These are phyloP conservation scores for Pyrocoelia pectoralis DNA, from an alignment of 2,888 invertebrate species.

Conservation along the genomic window DNA sequence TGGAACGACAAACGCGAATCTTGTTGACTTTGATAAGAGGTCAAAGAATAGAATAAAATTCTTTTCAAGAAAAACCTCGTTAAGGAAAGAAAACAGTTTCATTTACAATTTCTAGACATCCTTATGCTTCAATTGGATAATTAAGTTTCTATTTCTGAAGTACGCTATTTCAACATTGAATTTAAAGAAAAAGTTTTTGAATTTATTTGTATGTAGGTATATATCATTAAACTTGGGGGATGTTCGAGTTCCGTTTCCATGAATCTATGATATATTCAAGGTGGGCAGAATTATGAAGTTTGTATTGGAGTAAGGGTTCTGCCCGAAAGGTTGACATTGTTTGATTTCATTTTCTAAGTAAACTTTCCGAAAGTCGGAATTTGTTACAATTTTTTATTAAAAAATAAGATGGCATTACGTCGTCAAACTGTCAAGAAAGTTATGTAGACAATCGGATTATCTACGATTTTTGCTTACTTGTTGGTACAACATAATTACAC, in stretches of 20 bases:
- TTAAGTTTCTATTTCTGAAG: not conserved
- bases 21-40: slow-evolving; percentile 23
- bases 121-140: not conserved
- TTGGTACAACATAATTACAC: too few species aligned
- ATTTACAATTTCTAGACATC: too few species aligned
- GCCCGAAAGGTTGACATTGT: not conserved
- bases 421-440: too few species aligned
- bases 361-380: not conserved
- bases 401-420: too few species aligned
- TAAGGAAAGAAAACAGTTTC: slow-evolving; percentile 1
- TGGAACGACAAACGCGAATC: slow-evolving; percentile 17
- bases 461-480: too few species aligned
- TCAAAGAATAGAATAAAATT: slow-evolving; percentile 24
- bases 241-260: too few species aligned
- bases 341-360: not conserved
- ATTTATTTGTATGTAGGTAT: too few species aligned
- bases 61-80: slow-evolving; percentile 17
- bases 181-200: too few species aligned
- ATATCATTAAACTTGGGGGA: too few species aligned
- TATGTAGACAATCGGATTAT: too few species aligned
- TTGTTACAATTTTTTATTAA: too few species aligned
- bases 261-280: not conserved
- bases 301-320: not conserved
- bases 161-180: too few species aligned
- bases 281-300: not conserved